These are phyloP conservation scores for Sabatieria punctata DNA, from an alignment of 2,888 invertebrate genomes.

Conservation along the genomic window DNA sequence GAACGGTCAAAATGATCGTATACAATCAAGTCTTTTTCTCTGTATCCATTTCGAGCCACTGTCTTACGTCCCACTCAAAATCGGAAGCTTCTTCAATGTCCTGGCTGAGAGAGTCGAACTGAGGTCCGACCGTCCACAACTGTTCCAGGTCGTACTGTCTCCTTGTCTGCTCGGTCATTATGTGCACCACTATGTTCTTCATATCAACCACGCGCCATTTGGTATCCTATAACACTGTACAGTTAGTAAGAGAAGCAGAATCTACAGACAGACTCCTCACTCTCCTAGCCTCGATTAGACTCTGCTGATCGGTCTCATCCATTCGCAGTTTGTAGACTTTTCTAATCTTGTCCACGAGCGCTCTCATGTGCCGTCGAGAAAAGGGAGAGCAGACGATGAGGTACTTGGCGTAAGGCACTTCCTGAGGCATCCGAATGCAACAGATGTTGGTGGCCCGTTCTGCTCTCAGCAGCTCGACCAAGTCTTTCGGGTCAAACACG, in stretches of 20 bases:
- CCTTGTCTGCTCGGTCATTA: constrained; percentile 56
- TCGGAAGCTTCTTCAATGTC: too few relatives aligned
- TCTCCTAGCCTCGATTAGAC: too few relatives aligned
- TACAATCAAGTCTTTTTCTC: too few relatives aligned
- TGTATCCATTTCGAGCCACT: too few relatives aligned
- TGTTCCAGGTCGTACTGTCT: constrained; percentile 67
- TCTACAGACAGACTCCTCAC: too few relatives aligned
- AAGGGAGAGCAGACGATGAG: constrained; percentile 54
- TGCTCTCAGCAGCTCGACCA: constrained; percentile 53
- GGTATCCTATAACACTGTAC: background rate
- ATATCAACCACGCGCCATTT: constrained; percentile 81
- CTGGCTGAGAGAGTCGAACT: constrained; percentile 46
- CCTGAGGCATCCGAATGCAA: constrained; percentile 54
- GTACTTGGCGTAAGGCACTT: constrained; percentile 62
- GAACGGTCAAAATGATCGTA: too few relatives aligned
- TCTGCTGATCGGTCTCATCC: constrained; percentile 43
- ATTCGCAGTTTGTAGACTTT: constrained; percentile 17
- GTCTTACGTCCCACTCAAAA: too few relatives aligned
- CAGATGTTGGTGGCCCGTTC: constrained; percentile 65
- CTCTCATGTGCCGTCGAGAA: constrained; percentile 32
- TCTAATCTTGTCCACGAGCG: constrained; percentile 21
- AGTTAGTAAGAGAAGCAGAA: background rate
- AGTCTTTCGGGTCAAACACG: constrained; percentile 70
- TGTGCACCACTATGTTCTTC: constrained; percentile 76
- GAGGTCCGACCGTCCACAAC: constrained; percentile 67